A percentile compares a stretch with the other conserved stretches of the same genome.
phyloP scores from a whole-genome alignment of 2,797 vertebrate species.

The Myiothlypis chrysogaster region DNA sequence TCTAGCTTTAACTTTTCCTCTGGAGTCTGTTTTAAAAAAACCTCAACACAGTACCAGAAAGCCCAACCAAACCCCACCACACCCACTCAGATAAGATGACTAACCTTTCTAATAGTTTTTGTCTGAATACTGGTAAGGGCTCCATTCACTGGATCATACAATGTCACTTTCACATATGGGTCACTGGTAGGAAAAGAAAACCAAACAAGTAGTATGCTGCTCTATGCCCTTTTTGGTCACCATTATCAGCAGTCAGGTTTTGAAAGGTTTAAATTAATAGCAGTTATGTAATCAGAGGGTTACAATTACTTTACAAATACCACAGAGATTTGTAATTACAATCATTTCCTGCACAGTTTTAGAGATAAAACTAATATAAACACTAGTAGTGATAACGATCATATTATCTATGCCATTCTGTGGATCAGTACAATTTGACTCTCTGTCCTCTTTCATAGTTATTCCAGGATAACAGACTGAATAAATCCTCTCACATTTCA shows the following conservation, averaged over 20 bases:
- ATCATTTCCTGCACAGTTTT: not conserved
- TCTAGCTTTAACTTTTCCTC: not conserved
- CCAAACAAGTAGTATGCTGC: not conserved
- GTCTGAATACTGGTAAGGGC: conserved; percentile 89
- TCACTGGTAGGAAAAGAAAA: conserved; percentile 76
- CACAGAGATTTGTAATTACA: not conserved
- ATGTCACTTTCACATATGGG: conserved; percentile 90
- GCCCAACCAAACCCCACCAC: not conserved
- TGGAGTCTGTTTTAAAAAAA: not conserved
- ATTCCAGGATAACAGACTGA: not conserved
- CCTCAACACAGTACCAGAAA: not conserved
- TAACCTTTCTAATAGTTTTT: conserved; percentile 92
- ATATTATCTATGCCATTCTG: not conserved
- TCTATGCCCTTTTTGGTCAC: not conserved
- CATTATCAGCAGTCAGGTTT: not conserved
- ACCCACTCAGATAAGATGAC: conserved; percentile 3
- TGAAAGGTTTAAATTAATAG: not conserved
- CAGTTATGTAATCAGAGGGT: not conserved
- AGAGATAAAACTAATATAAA: not conserved
- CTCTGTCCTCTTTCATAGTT: not conserved
- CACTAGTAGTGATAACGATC: not conserved
- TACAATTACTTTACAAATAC: not conserved
- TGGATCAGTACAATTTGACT: not conserved
- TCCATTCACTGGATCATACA: conserved; percentile 88
- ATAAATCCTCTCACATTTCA: not conserved